Base-by-base conservation (phyloP, 2,888 invertebrate species). In the Diarsia rubi region DNA sequence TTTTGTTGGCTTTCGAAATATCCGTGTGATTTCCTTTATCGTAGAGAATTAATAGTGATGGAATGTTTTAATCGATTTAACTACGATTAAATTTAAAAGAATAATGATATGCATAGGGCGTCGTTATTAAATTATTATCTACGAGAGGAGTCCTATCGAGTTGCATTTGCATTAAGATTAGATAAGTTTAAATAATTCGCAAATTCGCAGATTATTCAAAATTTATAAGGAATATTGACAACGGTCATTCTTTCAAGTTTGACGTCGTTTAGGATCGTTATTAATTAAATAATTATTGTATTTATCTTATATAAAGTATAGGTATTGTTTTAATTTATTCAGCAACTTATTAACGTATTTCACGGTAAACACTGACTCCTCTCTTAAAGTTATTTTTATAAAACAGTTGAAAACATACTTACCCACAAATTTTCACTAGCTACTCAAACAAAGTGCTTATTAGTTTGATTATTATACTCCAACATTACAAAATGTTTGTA, bases 401-500 rank as follows among this genome's bases (percentile, higher is more conserved):
- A 86, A 84, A 90, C 90, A 88, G 90, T 88, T 86, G 83, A 81
- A 90, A 86, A 91, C 88, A 92, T 93, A 93, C 92, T 93, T 92
- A 93, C 91, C 83, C 93, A 92, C 91, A 91, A 92, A 91, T 91
- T 92, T 92, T 94, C 94, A 94, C 95, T 94, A 93, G 95, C 94
- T 94, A 94, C 92, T 94, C 92, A 88, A 92, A 93, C 86, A 92
- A 92, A 95, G 93, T 95, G 96, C 96, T 96, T 96, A 94, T 95
- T 95, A 96, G 95, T 96, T 96, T 94, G 93, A 93, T 95, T 94
- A 96, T 93, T 95, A 95, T 95, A 95, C 93, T 96, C 94, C 95
- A 93, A 93, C 94, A 95, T 95, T 95, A 95, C 95, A 95, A 95
- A 95, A 94, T 95, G 95, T 96, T 96, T 96, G 96, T 96, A 96